Base-by-base conservation (phyloP, 1,140 invertebrate genomes). In the Nylanderia fulva region DNA sequence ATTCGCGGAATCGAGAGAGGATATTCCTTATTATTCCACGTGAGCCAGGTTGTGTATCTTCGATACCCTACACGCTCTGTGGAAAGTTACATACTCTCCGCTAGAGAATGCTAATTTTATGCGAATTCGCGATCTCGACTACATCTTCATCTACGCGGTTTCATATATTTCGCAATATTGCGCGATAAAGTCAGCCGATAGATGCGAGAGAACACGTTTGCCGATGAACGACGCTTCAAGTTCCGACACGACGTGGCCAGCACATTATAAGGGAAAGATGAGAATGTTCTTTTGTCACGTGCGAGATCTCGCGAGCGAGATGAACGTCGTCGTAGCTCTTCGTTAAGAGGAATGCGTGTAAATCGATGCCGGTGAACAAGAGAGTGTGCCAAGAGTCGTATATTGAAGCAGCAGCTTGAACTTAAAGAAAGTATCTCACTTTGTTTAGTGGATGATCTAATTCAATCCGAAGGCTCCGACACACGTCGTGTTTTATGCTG, bases 81-180 rank as follows among this genome's bases (percentile, higher is more conserved):
- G 89, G 90, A 89, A 90, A 90, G 89, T 77, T 36, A 56, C 75
- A 42, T 83, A 71, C n/a, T n/a, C n/a, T n/a, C n/a, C 72, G 60
- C 27, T 82, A 71, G 82, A 42, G 89, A 92, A 92, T 91, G 91
- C 86, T 91, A 88, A 91, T 91, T 89, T 90, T 91, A 91, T 91
- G 90, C 89, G 86, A 89, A 90, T 89, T 85, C 71, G 61, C 61
- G 21, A 27, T 48, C 76, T 66, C 66, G 64, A 3, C 36, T 82
- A 58, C 27, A 58, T 60, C 66, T 72, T 80, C 77, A 80, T 33
- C 76, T 69, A 56, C 29, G 21, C 72, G 58, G 24, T 54, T 72
- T 48, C 39, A 42, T 82, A 45, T 74, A 52, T 82, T 42, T 75
- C n/a, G 72, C 61, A 80, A 72, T 82, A 33, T 90, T 90, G 85